Evolutionary conservation across 2,797 vertebrate genomes (phyloP), one percentile per base, ranked within the genome.

Genomic region (Erethizon dorsatum): DNA sequence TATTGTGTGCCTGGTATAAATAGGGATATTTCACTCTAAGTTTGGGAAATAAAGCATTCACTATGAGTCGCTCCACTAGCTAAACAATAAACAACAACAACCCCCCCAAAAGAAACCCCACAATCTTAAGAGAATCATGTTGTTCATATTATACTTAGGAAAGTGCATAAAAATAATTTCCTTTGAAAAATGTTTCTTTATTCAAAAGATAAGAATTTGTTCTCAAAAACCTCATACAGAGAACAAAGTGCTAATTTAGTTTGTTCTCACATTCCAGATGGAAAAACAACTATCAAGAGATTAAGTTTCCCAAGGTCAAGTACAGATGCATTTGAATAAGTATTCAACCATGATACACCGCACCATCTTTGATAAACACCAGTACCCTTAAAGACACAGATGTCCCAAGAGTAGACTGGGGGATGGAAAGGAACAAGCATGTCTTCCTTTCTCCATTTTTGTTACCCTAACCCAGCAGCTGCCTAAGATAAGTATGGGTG

Each of bases 231-330:
- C 63, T 80, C 37, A 79, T 0, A 41, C 17, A 94, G 24, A 93
- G 59, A 93, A 84, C 37, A 31, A 95, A 94, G 15, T 56, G 28
- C 41, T 71, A 78, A 67, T 24, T 89, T 82, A 54, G 77, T 80
- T 67, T 61, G 22, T 71, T 87, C 73, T 97, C 89, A 90, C 63
- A 92, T 90, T 91, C 79, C 59, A 93, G 57, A 73, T 47, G 50
- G 28, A 75, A 88, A 89, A 52, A 80, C 24, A 75, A 93, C 87
- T 45, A 79, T n/a, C 47, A 57, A 83, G 37, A 94, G 73, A 92
- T 85, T 78, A 65, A 54, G 20, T 47, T 77, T 79, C 47, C 87
- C 56, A 77, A 94, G 77, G 88, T 88, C 77, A 73, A 90, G 65
- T 6, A 59, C 14, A 94, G 28, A 67, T 1, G 18, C 41, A 73